Evolutionary conservation across 2,888 invertebrate genomes (phyloP).

Genomic region (Thumatha senex): DNA sequence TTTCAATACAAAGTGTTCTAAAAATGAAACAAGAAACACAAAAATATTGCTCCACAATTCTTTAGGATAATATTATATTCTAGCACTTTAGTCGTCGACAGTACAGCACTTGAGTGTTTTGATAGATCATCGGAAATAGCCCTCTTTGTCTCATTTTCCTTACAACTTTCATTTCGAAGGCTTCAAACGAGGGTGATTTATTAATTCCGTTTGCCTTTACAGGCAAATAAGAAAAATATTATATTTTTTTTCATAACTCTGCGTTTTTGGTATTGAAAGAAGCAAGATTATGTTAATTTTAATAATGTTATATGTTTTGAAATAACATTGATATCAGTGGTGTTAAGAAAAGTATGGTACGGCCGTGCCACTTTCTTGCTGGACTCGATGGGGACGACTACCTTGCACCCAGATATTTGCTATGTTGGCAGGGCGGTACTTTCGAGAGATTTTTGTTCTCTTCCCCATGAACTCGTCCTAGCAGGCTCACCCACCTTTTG

Average conservation of each 20-base stretch:
- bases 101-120: constrained; percentile 46
- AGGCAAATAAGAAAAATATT: constrained; percentile 45
- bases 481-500: no score
- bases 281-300: not conserved
- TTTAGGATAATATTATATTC: constrained; percentile 26
- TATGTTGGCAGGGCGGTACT: no score
- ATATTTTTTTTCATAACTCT: constrained; percentile 23
- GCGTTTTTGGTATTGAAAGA: constrained; percentile 6
- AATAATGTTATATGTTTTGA: not conserved
- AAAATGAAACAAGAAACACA: constrained; percentile 8
- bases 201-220: constrained; percentile 44
- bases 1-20: not conserved
- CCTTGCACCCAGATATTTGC: no score
- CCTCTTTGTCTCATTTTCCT: constrained; percentile 49
- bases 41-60: constrained; percentile 6
- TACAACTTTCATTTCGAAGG: constrained; percentile 42
- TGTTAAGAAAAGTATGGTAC: no score
- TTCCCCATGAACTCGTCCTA: no score
- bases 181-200: constrained; percentile 45
- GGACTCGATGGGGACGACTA: no score
- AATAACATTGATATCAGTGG: no score
- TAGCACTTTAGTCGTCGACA: constrained; percentile 33
- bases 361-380: no score
- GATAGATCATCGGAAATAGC: constrained; percentile 59
- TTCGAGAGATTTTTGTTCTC: no score